Percentiles rank a stretch among this genome's conserved stretches.
Evolutionary conservation across 1,140 invertebrate genomes (phyloP).

Genomic region (Lutraria rhynchaena): DNA sequence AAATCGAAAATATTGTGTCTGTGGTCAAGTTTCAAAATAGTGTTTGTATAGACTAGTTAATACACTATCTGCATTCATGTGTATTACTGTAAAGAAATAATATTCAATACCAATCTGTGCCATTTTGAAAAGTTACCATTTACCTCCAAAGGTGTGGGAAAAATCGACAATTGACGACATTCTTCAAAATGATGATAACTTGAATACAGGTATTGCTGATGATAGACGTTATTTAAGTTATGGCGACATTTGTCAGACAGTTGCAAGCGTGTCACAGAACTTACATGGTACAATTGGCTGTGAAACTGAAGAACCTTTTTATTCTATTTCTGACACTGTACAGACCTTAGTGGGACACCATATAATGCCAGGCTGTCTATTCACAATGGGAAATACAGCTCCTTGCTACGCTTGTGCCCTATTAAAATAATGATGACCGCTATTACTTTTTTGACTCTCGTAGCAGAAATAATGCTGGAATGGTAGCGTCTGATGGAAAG

Average conservation of each 20-base stretch:
- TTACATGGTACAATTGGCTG: conserved; percentile 14
- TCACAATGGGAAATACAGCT: conserved; percentile 1
- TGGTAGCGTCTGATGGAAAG: not conserved
- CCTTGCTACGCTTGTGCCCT: not conserved
- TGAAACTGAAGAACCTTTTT: conserved; percentile 3
- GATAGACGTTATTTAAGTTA: not conserved
- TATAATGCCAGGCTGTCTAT: conserved; percentile 10
- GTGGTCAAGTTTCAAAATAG: too few relatives aligned
- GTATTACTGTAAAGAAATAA: too few relatives aligned
- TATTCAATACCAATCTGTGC: too few relatives aligned
- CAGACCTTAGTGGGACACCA: not conserved
- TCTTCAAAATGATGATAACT: not conserved
- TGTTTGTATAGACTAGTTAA: too few relatives aligned
- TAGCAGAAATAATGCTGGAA: conserved; percentile 8
- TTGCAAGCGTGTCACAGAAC: not conserved
- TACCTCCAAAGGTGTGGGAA: not conserved
- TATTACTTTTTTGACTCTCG: conserved; percentile 22
- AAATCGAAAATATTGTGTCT: too few relatives aligned
- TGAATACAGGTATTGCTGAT: not conserved
- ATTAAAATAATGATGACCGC: not conserved
- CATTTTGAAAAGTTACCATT: not conserved
- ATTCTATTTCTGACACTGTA: conserved; percentile 8
- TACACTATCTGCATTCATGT: too few relatives aligned
- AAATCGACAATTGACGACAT: not conserved
- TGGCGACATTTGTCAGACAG: conserved; percentile 5